Percentiles rank a stretch among this genome's conserved stretches.
These are phyloP conservation scores for Caenorhabditis angaria DNA, from an alignment of 2,888 invertebrate genomes.

Conservation along the genomic window DNA sequence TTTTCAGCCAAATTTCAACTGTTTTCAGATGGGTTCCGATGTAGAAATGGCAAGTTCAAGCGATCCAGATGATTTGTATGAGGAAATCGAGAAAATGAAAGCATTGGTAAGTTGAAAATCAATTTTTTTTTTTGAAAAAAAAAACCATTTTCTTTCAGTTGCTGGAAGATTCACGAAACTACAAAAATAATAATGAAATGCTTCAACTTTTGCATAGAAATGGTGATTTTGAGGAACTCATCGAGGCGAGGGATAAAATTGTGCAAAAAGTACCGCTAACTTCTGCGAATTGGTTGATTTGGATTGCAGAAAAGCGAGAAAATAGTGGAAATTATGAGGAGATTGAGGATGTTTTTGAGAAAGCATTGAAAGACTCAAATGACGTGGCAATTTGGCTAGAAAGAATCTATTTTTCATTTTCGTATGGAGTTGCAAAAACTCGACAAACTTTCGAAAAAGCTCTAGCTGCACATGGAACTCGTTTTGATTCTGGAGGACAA, in stretches of 20 bases:
- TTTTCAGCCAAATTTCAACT: slow-evolving; percentile 7
- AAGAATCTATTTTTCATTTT: slow-evolving; percentile 15
- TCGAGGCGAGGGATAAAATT: slow-evolving; percentile 19
- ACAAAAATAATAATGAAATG: slow-evolving; percentile 21
- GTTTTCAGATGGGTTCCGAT: slow-evolving; percentile 30
- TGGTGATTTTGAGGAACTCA: slow-evolving; percentile 48
- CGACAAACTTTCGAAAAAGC: slow-evolving; percentile 25
- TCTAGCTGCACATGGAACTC: slow-evolving; percentile 19
- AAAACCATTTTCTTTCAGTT: slow-evolving; percentile 35
- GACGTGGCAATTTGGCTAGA: slow-evolving; percentile 35
- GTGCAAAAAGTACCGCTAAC: slow-evolving; percentile 30
- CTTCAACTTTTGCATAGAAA: slow-evolving; percentile 30
- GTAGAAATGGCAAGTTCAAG: slow-evolving; percentile 24
- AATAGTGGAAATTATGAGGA: slow-evolving; percentile 7
- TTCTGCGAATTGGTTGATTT: slow-evolving; percentile 35
- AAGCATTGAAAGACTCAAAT: slow-evolving; percentile 32
- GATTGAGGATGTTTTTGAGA: slow-evolving; percentile 32
- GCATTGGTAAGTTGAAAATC: background rate
- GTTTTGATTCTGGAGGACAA: slow-evolving; percentile 31
- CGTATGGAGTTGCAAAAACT: slow-evolving; percentile 8
- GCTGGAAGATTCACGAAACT: slow-evolving; percentile 20
- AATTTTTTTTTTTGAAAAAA: slow-evolving; percentile 3
- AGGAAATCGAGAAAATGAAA: slow-evolving; percentile 24
- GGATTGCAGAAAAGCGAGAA: slow-evolving; percentile 37
- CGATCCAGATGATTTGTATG: slow-evolving; percentile 30